Evolutionary conservation across 2,113 vertebrate species (phyloP), one percentile per base, ranked within the genome.

Genomic region (Leiothrix lutea): DNA sequence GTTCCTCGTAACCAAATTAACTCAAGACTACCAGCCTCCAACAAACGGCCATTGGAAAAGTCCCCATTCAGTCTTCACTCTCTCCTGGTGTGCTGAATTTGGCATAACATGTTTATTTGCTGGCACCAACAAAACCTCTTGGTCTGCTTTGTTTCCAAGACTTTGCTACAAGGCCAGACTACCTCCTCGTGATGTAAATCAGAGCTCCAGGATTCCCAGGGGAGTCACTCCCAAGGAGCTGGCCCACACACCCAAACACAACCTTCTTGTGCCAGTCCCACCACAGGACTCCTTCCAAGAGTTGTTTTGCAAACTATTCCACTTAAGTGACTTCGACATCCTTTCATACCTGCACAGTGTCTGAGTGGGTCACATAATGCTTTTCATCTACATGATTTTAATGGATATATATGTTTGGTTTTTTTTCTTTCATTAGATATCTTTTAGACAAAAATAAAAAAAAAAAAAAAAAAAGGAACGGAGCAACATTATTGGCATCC

Each of bases 401-500:
- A 97, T 86, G 91, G 75, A 92, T 91, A 92, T 91, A 92, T 90
- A 79, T 66, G 94, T 77, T 83, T 90, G 80, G 15, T 92, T 93
- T 74, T 66, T 66, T 42, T 57, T 75, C 80, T 93, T 94, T 96
- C 94, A 84, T 80, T 96, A 94, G 94, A 74, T 93, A 69, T 83
- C 50, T 96, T 95, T 95, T 60, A 95, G 88, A 95, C 88, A 64
- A 45, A 77, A 81, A 96, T 70, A 81, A 81, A 81, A 96, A 82
- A 81, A 81, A 58, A 60, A 48, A 54, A 79, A 61, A 93, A 69
- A 36, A 82, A 92, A 85, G 60, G 73, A 91, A 94, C 64, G 36
- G 93, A 97, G 96, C 95, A 91, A 97, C 73, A 93, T 96, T 80
- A 96, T 86, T 90, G 69, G 92, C 87, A 94, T 96, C 94, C 96